Evolutionary conservation across 1,140 invertebrate species (phyloP).

Genomic region (Lordiphosa collinella): DNA sequence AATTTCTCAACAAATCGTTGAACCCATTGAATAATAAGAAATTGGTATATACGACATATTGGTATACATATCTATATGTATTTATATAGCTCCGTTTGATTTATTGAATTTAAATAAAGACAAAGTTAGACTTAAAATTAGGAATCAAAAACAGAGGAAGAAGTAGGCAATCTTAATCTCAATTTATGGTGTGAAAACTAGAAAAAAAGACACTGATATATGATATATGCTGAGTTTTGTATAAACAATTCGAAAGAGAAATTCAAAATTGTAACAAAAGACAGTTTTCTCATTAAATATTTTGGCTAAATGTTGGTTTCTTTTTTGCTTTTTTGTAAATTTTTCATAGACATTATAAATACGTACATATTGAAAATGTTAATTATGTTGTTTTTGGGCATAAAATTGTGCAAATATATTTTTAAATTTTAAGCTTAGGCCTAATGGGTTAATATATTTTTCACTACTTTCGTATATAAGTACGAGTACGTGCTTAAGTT

Average conservation of each 20-base stretch:
- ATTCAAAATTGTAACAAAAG: constrained; percentile 1
- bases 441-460: constrained; percentile 23
- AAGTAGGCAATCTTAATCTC: constrained; percentile 10
- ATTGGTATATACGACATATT: constrained; percentile 10
- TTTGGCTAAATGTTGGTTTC: constrained; percentile 43
- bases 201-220: constrained; percentile 21
- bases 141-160: constrained; percentile 46
- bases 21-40: constrained; percentile 10
- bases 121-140: constrained; percentile 53
- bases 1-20: constrained; percentile 2
- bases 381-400: constrained; percentile 26
- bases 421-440: constrained; percentile 24
- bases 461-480: constrained; percentile 37
- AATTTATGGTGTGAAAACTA: constrained; percentile 18
- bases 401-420: constrained; percentile 67
- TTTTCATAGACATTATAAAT: constrained; percentile 44
- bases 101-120: constrained; percentile 65
- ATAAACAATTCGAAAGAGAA: constrained; percentile 14
- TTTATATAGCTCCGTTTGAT: constrained; percentile 40
- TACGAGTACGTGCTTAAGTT: background rate
- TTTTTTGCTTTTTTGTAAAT: constrained; percentile 30
- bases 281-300: constrained; percentile 1
- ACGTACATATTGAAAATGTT: constrained; percentile 58
- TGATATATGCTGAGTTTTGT: background rate
- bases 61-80: constrained; percentile 24